phyloP scores from a whole-genome alignment of 2,888 invertebrate species.

The Ochropacha duplaris region DNA sequence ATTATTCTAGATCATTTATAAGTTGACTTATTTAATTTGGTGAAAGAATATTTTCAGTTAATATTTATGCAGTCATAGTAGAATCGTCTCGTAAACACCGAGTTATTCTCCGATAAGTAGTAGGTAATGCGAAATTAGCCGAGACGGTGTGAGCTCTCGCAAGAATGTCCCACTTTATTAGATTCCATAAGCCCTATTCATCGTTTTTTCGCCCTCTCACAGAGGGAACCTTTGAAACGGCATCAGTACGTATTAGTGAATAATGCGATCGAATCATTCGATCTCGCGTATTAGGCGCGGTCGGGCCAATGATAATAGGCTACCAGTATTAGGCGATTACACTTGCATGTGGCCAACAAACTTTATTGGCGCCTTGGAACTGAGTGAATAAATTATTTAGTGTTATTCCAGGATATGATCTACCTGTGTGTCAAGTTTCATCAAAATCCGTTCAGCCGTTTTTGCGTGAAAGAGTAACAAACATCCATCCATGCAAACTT shows the following conservation, averaged over 20 bases:
- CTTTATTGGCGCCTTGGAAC: slow-evolving; percentile 20
- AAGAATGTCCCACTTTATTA: slow-evolving; percentile 79
- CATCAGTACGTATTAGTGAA: slow-evolving; percentile 72
- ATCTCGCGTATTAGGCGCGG: slow-evolving; percentile 69
- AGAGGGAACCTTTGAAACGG: slow-evolving; percentile 65
- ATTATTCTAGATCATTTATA: no score
- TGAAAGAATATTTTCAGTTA: not conserved
- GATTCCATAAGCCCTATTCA: slow-evolving; percentile 80
- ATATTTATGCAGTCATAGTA: not conserved
- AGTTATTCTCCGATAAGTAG: slow-evolving; percentile 22
- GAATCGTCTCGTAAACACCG: slow-evolving; percentile 2
- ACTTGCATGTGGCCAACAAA: slow-evolving; percentile 45
- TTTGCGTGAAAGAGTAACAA: no score
- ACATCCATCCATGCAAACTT: no score
- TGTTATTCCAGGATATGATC: no score
- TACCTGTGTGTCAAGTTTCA: no score
- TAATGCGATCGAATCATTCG: slow-evolving; percentile 76
- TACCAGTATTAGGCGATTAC: slow-evolving; percentile 69
- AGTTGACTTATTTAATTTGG: no score
- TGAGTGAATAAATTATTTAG: no score
- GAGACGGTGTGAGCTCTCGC: slow-evolving; percentile 45
- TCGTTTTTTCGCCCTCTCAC: slow-evolving; percentile 68
- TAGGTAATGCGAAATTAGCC: slow-evolving; percentile 58
- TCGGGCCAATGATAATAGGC: slow-evolving; percentile 69
- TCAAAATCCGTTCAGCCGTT: no score